Evolutionary conservation across 2,888 invertebrate genomes (phyloP), one percentile per base, ranked within the genome.

Genomic region (Lithodes maja): DNA sequence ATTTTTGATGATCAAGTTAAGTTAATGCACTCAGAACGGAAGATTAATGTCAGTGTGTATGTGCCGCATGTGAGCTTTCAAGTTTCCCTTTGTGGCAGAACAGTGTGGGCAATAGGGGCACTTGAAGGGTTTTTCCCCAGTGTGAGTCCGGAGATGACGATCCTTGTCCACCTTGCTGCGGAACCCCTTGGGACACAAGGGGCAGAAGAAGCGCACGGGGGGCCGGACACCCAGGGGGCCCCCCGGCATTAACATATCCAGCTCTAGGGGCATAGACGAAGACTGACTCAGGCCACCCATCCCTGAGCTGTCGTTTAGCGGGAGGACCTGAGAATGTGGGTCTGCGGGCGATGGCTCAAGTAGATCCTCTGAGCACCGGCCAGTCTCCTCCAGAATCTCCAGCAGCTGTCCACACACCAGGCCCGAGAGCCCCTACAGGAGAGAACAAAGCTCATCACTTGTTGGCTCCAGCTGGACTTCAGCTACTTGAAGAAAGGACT

Each of bases 361-460:
- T 52, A 84, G 83, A 54, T 88, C 88, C 61, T 88, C 80, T 55
- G 88, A 79, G 84, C 84, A 74, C 54, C 84, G 69, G 55, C 74
- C 55, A 80, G 86, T 86, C 54, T 77, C 84, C 55, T 88, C 88
- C 80, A 84, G 79, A 50, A 84, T 71, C 84, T 88, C 83, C 88
- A 84, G 83, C 88, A 88, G 88, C 88, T 88, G 88, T 53, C 88
- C 84, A 88, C 74, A 88, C 84, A 84, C 71, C 88, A 84, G 68
- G 78, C 88, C 88, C 78, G 88, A 84, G 84, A 80, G 83, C 80
- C 79, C 88, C 88, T 88, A 88, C 88, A 88, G 83, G 80, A 88
- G 88, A 88, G 88, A 88, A 88, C 88, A 88, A 88, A 88, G 81
- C 83, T 61, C 78, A 84, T 88, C 88, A 88, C 84, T 88, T 84